Conservation (phyloP, 2,888 invertebrate species). For the Gari tellinella region DNA sequence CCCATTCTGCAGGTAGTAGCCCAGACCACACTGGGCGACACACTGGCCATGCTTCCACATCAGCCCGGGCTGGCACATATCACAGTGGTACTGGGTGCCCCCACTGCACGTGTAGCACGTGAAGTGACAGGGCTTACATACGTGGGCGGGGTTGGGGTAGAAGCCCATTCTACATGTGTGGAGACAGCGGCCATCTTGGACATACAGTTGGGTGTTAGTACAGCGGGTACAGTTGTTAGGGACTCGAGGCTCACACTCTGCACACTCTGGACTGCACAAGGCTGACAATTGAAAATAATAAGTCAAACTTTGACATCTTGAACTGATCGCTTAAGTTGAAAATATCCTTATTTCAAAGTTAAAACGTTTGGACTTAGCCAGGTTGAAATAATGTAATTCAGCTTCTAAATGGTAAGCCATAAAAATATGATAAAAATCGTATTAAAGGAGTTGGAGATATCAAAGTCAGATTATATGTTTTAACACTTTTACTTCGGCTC, state of each 20-base stretch:
- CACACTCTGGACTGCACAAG: slow-evolving; percentile 66
- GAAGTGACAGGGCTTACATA: slow-evolving; percentile 66
- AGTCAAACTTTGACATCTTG: no score
- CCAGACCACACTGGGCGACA: slow-evolving; percentile 70
- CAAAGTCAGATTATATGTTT: no score
- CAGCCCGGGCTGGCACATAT: slow-evolving; percentile 70
- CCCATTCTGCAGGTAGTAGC: slow-evolving; percentile 67
- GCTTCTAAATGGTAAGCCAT: no score
- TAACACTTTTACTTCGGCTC: no score
- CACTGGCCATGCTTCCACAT: slow-evolving; percentile 75
- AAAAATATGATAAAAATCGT: no score
- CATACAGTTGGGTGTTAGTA: slow-evolving; percentile 60
- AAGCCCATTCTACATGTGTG: slow-evolving; percentile 68
- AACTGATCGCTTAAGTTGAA: no score
- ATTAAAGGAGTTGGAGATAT: no score
- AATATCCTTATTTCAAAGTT: no score
- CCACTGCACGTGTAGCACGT: slow-evolving; percentile 72
- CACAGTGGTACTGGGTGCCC: slow-evolving; percentile 69
- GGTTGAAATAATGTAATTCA: no score
- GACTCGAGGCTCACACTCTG: slow-evolving; percentile 58
- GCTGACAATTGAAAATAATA: slow-evolving; percentile 59
- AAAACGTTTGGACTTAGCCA: no score
- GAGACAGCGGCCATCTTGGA: slow-evolving; percentile 71
- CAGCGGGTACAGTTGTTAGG: slow-evolving; percentile 70
- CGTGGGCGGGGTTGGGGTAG: slow-evolving; percentile 45